phyloP scores from a whole-genome alignment of 2,888 invertebrate genomes.

The Beris morrisii region DNA sequence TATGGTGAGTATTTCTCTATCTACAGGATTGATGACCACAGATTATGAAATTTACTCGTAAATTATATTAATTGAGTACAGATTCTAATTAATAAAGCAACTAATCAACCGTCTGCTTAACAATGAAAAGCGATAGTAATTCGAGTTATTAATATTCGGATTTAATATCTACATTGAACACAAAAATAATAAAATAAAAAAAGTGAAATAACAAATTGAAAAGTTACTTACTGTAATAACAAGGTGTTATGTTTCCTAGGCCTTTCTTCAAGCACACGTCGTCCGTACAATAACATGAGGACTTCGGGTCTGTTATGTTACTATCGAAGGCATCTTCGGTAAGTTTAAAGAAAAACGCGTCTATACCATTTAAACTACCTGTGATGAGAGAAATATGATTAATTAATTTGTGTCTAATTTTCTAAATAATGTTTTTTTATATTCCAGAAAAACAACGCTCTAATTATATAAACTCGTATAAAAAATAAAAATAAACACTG shows the following conservation, averaged over 20 bases:
- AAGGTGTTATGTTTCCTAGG: conserved; percentile 68
- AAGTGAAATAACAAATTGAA: no score
- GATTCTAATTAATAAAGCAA: no score
- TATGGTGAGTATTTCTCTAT: no score
- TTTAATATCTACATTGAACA: conserved; percentile 13
- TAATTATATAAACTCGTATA: no score
- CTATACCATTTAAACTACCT: conserved; percentile 58
- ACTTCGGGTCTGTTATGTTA: conserved; percentile 60
- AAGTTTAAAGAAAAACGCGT: conserved; percentile 64
- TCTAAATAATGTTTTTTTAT: no score
- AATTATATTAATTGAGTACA: no score
- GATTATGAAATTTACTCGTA: no score
- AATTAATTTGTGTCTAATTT: no score
- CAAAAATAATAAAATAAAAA: conserved; percentile 20
- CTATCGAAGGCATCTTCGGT: conserved; percentile 64
- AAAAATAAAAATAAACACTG: no score
- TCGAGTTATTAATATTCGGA: conserved; percentile 34
- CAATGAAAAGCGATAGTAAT: conserved; percentile 33
- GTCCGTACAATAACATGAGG: conserved; percentile 66
- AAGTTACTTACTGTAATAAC: conserved; percentile 66
- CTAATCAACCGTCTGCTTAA: neutral
- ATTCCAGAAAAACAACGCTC: no score
- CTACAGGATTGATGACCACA: no score
- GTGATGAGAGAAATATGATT: neutral
- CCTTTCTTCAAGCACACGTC: conserved; percentile 63